Evolutionary conservation across 2,797 vertebrate species (phyloP), one percentile per base, ranked within the genome.

Genomic region (Xiphorhynchus erythropygius): DNA sequence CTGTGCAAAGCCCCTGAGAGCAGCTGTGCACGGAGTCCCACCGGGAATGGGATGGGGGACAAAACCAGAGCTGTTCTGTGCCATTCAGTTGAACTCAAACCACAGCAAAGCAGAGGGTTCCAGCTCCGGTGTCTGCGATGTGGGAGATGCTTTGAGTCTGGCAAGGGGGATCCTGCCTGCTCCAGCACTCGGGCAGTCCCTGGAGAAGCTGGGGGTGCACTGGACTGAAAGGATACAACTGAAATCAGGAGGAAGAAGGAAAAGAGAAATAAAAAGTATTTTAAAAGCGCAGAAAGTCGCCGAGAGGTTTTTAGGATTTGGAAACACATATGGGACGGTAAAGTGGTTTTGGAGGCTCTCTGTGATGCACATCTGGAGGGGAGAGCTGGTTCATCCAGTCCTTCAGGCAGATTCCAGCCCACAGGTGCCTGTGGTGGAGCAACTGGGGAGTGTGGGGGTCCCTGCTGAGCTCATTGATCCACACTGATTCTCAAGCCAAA

Each of bases 101-200:
- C 3, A 3, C 27, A 65, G 57, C 2, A 3, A 60, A 75, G 5
- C 18, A 0, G 0, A 18, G 47, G 8, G 15, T 37, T 77, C 25
- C 56, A 41, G 41, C 53, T 63, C 17, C 57, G 1, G 15, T 1
- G 2, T 21, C n/a, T 53, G 0, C 0, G 17, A 39, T 7, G 5
- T 9, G 27, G 39, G 76, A 68, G 69, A 52, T 52, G 57, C 23
- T 63, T 11, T 12, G 17, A 24, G 37, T 44, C 11, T 4, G 32
- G 83, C 13, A 13, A 59, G 1, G 1, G 53, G 42, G 47, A 44
- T 18, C 15, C 55, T 9, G 16, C n/a, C 67, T 28, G 47, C 9
- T 10, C 55, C 63, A 55, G 64, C 49, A 67, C 46, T 42, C 52
- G 11, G n/a, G 49, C 24, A 39, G 21, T 21, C 46, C 73, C 41